These are phyloP conservation scores for Athrips mouffetella DNA, from an alignment of 2,888 invertebrate species.

Conservation along the genomic window DNA sequence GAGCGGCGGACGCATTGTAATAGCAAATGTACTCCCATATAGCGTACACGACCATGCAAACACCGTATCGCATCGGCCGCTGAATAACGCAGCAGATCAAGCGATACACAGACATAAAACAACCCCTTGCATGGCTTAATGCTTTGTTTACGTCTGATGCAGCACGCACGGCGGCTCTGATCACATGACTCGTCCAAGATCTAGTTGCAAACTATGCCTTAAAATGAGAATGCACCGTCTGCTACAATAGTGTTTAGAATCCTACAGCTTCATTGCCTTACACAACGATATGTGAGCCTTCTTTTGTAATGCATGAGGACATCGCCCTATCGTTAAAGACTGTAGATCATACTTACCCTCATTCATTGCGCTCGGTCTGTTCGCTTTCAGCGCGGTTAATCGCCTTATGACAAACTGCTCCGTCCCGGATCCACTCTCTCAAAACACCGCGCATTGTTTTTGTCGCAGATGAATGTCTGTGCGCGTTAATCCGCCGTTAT, in stretches of 20 bases:
- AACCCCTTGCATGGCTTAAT: no score
- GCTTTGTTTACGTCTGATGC: neutral
- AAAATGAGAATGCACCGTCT: neutral
- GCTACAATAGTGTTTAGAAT: neutral
- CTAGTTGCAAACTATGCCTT: no score
- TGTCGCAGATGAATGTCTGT: conserved; percentile 1
- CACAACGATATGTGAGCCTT: no score
- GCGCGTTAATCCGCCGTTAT: conserved; percentile 28
- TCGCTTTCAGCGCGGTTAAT: conserved; percentile 9
- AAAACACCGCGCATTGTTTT: conserved; percentile 14
- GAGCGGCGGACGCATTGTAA: conserved; percentile 13
- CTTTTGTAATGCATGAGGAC: no score
- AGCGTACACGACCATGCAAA: neutral
- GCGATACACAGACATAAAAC: conserved; percentile 14
- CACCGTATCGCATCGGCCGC: neutral
- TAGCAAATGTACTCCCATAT: conserved; percentile 11
- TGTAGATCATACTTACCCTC: conserved; percentile 6
- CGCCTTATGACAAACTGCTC: conserved; percentile 10
- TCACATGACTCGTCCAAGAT: no score
- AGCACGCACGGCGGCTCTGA: no score
- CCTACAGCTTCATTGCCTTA: neutral
- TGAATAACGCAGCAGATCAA: conserved; percentile 6
- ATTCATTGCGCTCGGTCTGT: neutral
- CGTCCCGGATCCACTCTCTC: neutral
- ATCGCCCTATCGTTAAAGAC: no score